Evolutionary conservation across 2,797 vertebrate genomes (phyloP).

Genomic region (Rhabdomys pumilio): DNA sequence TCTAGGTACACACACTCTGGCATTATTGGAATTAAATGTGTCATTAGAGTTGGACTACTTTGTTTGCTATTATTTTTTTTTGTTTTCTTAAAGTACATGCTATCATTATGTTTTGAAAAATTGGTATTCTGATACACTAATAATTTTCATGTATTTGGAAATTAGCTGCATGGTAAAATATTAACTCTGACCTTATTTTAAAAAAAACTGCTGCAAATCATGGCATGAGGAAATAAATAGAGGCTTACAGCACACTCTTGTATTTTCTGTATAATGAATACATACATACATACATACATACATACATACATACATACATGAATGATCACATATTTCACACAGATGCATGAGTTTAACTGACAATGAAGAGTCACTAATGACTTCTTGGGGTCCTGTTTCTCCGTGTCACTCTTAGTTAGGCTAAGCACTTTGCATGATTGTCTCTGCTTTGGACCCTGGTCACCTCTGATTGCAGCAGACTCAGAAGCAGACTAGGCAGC

Average conservation of each 20-base stretch:
- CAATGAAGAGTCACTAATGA: neutral
- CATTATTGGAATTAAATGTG: constrained; percentile 59
- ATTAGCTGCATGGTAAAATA: constrained; percentile 33
- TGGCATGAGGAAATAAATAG: constrained; percentile 37
- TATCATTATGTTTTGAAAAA: neutral
- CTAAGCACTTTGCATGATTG: neutral
- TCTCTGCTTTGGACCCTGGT: neutral
- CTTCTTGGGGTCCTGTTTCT: neutral
- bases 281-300: no score
- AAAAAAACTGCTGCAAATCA: neutral
- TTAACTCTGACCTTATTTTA: neutral
- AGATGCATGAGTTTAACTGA: neutral
- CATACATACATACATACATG: no score
- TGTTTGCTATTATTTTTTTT: constrained; percentile 35
- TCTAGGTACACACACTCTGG: neutral
- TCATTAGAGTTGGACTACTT: constrained; percentile 21
- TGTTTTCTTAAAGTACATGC: constrained; percentile 13
- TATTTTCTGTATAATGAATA: neutral
- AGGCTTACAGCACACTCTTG: neutral
- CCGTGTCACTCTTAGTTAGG: neutral
- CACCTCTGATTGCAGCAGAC: neutral
- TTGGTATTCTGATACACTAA: neutral
- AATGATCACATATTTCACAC: neutral
- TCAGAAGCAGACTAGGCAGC: neutral
- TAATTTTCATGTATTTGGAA: neutral